Base-by-base conservation (phyloP, 2,888 invertebrate species). In the Globia sparganii region DNA sequence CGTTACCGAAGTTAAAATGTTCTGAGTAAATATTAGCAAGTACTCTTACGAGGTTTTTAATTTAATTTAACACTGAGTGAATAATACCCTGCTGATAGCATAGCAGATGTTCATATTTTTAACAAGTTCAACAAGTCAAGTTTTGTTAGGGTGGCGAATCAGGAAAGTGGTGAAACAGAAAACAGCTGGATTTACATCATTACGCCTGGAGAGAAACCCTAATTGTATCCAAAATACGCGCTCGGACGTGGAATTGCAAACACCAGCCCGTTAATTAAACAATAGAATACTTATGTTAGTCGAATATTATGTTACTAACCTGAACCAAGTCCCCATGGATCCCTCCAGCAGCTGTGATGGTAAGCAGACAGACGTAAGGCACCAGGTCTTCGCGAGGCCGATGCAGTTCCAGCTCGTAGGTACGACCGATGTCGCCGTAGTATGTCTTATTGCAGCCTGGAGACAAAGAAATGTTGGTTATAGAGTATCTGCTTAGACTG, bases 381-480 rank as follows among this genome's bases (percentile, higher is more conserved):
- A 99, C 98, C 91, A 98, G 97, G 92, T 98, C 98, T 95, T 98
- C 98, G 88, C 98, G 98, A 37, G 99, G 99, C 81, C 98, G 97
- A 93, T 98, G 98, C 72, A 99, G 97, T 92, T 98, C 98, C 94
- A 99, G 92, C 89, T 98, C 98, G 93, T 99, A 99, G 1, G 99
- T 99, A 90, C 98, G 97, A 11, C 98, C 99, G 74, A 98, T 97
- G 91, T 99, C 98, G 2, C 99, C 99, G 89, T 98, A 98, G 94
- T 99, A 99, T 8, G 99, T 99, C 91, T 98, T 97, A 96, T 99
- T 99, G 96, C 99, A 99, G 70, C 98, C 98, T 98, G 97, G 49
- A 66, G 94, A 97, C 92, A 92, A 95, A 90, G 78, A 58, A 43
- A 43, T 0, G 4, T 40, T 40, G 11, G 40, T 40, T 40, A 40